A percentile compares a stretch with the other conserved stretches of the same genome.
Evolutionary conservation across 2,113 vertebrate species (phyloP).

Genomic region (Regulus satrapa): DNA sequence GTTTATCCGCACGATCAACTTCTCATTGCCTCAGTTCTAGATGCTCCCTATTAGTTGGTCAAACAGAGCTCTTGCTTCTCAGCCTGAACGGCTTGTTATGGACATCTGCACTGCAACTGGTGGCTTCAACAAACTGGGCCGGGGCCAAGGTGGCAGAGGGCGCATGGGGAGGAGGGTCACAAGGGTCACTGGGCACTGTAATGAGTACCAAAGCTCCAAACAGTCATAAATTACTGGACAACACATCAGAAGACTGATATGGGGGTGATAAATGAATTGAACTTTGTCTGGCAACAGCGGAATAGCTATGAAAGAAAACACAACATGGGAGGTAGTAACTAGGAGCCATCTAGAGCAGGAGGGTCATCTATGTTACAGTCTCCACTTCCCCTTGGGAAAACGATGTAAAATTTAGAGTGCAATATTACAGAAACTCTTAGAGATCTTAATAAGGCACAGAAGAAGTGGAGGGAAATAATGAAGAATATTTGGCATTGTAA

Average conservation of each 20-base stretch:
- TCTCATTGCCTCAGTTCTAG: not conserved
- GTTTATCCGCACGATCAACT: not conserved
- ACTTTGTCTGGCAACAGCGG: not conserved
- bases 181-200: not conserved
- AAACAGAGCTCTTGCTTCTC: not conserved
- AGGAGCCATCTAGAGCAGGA: not conserved
- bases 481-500: not conserved
- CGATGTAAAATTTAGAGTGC: not conserved
- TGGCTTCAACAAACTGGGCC: not conserved
- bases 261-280: not conserved
- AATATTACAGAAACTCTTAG: not conserved
- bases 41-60: not conserved
- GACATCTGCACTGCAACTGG: not conserved
- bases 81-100: not conserved
- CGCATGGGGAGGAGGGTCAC: not conserved
- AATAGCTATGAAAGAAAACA: conserved; percentile 14
- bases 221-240: conserved; percentile 20
- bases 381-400: not conserved
- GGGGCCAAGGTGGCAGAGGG: not conserved
- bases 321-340: not conserved
- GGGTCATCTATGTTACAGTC: not conserved
- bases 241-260: not conserved
- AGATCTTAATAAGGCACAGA: not conserved
- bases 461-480: not conserved
- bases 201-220: conserved; percentile 21